A percentile compares a stretch with the other conserved stretches of the same genome.
These are phyloP conservation scores for Trichonephila clavipes DNA, from an alignment of 1,140 invertebrate species.

Conservation along the genomic window DNA sequence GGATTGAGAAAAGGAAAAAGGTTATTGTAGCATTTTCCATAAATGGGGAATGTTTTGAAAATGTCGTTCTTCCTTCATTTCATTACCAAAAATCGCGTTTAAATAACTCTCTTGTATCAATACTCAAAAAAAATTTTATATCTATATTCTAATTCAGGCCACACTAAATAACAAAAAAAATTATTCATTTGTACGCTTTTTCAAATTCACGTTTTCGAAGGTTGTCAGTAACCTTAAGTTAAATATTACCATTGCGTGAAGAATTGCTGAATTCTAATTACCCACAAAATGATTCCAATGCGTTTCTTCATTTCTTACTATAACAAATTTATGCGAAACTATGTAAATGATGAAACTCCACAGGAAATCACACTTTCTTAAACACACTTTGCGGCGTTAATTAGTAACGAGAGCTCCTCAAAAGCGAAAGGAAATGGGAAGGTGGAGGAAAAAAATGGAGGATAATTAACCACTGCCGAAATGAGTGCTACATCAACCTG, in stretches of 20 bases:
- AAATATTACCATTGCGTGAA: not conserved
- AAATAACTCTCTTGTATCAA: too few species aligned
- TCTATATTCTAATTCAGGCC: too few species aligned
- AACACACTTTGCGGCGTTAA: slow-evolving; percentile 30
- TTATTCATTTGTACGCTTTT: too few species aligned
- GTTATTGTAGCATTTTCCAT: too few species aligned
- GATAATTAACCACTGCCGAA: slow-evolving; percentile 33
- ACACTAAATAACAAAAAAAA: too few species aligned
- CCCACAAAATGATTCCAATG: not conserved
- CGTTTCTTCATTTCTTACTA: not conserved
- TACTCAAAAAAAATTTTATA: too few species aligned
- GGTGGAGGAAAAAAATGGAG: not conserved
- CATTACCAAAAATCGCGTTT: too few species aligned
- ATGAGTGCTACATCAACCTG: slow-evolving; percentile 10
- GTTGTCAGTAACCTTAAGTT: too few species aligned
- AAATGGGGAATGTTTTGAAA: too few species aligned
- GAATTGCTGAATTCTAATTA: not conserved
- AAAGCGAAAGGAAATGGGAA: not conserved
- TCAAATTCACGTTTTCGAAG: too few species aligned
- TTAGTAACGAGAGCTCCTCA: not conserved
- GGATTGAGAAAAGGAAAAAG: too few species aligned
- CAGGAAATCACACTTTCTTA: not conserved
- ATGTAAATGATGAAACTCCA: not conserved
- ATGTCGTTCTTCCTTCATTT: too few species aligned
- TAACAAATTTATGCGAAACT: not conserved